phyloP scores from a whole-genome alignment of 2,888 invertebrate genomes.

The Philaethria dido region DNA sequence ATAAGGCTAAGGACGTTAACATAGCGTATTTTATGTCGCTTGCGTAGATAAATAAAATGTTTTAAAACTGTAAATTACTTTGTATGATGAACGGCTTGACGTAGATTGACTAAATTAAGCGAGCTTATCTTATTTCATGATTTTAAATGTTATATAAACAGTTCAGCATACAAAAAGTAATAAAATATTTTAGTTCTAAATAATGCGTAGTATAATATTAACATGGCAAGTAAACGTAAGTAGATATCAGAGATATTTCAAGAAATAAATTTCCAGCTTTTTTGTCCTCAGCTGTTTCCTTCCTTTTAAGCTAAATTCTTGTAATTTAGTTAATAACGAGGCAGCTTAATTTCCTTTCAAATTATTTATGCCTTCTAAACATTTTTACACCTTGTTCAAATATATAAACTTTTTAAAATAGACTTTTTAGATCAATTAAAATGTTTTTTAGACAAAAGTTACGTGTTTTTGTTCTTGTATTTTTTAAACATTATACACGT shows the following conservation, averaged over 20 bases:
- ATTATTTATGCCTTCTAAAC: conserved; percentile 33
- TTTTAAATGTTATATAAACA: conserved; percentile 40
- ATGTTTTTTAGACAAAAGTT: too few relatives aligned
- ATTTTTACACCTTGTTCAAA: conserved; percentile 14
- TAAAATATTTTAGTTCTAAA: not conserved
- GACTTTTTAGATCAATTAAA: too few relatives aligned
- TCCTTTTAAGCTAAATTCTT: conserved; percentile 22
- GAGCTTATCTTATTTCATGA: conserved; percentile 39
- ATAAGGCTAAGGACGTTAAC: conserved; percentile 39
- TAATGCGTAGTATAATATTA: too few relatives aligned
- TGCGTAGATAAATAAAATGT: conserved; percentile 27
- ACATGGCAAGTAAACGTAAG: not conserved
- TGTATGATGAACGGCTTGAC: conserved; percentile 44
- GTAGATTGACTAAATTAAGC: conserved; percentile 43
- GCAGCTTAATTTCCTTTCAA: conserved; percentile 27
- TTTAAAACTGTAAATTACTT: conserved; percentile 33
- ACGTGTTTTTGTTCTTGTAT: too few relatives aligned
- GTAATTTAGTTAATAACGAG: conserved; percentile 31
- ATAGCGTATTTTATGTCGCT: conserved; percentile 24
- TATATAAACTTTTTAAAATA: too few relatives aligned
- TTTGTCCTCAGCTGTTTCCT: conserved; percentile 18
- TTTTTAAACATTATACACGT: not conserved
- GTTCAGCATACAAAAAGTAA: not conserved
- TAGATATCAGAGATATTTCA: not conserved
- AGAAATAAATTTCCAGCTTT: conserved; percentile 16